These are phyloP conservation scores for Polydrusus cervinus DNA, from an alignment of 2,888 invertebrate species.

Conservation along the genomic window DNA sequence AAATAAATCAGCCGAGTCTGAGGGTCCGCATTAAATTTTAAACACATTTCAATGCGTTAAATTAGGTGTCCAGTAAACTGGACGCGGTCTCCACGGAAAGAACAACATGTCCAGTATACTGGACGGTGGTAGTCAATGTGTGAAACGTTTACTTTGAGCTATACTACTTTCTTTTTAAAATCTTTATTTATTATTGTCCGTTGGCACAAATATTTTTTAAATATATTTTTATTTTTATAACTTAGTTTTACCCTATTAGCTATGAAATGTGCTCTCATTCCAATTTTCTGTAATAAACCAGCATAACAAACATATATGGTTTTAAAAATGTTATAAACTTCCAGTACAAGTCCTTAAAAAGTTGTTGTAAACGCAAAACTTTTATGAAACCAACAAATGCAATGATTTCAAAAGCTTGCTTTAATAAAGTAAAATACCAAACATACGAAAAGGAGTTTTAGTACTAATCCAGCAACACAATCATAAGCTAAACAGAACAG, in stretches of 20 bases:
- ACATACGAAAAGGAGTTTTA: slow-evolving; percentile 2
- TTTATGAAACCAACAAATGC: neutral
- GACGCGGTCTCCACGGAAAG: no score
- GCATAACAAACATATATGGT: neutral
- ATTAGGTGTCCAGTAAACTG: no score
- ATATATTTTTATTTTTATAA: neutral
- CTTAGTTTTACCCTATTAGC: neutral
- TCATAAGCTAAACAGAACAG: no score
- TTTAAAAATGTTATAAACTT: slow-evolving; percentile 5
- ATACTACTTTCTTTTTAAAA: no score
- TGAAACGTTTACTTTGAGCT: no score
- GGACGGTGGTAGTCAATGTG: no score
- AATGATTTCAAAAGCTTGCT: slow-evolving; percentile 6
- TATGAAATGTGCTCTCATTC: neutral
- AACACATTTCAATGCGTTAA: no score
- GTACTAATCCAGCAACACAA: neutral
- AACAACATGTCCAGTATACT: no score
- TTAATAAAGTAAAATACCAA: neutral
- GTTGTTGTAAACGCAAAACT: neutral
- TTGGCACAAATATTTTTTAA: neutral
- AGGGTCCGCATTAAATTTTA: no score
- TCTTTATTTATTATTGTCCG: no score
- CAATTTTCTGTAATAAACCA: neutral
- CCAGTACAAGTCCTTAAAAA: neutral
- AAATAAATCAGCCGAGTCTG: no score